These are phyloP conservation scores for Bradypodion ventrale DNA, from an alignment of 2,797 vertebrate genomes.

Conservation along the genomic window DNA sequence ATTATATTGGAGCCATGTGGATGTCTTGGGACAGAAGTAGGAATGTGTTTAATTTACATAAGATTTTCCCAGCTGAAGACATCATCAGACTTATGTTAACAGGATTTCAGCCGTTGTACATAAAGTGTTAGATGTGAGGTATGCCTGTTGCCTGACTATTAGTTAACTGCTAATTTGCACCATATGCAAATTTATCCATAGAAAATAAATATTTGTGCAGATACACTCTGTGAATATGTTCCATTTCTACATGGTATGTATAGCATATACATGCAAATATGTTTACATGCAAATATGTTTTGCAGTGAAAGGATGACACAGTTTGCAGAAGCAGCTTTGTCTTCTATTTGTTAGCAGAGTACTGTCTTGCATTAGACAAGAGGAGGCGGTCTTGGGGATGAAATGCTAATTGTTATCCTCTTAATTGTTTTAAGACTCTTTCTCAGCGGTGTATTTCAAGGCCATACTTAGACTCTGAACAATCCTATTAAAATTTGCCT, in stretches of 20 bases:
- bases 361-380: neutral
- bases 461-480: neutral
- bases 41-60: too few species aligned
- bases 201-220: neutral
- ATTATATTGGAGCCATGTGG: too few species aligned
- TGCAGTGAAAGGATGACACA: neutral
- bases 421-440: slow-evolving; percentile 30
- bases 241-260: neutral
- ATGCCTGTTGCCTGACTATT: neutral
- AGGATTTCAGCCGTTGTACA: too few species aligned
- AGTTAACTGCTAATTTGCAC: neutral
- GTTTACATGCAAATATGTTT: neutral
- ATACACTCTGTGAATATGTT: neutral
- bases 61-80: too few species aligned
- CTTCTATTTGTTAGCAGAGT: neutral
- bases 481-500: neutral
- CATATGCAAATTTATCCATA: neutral
- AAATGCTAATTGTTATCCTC: neutral
- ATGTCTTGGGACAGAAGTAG: too few species aligned
- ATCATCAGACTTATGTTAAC: too few species aligned
- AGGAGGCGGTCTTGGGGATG: slow-evolving; percentile 11
- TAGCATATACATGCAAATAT: neutral
- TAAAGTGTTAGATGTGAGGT: neutral
- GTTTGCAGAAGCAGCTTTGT: neutral
- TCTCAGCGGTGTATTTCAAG: slow-evolving; percentile 11